A percentile compares a stretch with the other conserved stretches of the same genome.
Conservation (phyloP, 53 echinoderm and acorn worm species). For the Temnopleurus reevesii region DNA sequence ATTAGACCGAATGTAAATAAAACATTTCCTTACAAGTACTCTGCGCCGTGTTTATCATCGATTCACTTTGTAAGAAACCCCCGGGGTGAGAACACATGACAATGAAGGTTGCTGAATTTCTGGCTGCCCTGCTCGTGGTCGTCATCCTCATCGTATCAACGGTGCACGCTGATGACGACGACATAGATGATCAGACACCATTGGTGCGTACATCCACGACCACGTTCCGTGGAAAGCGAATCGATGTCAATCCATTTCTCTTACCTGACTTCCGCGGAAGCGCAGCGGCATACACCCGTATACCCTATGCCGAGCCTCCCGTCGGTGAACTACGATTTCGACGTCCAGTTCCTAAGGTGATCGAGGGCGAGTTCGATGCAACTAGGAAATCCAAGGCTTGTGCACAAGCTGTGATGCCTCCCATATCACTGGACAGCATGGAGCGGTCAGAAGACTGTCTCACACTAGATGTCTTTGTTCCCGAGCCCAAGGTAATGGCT, state of each 20-base stretch:
- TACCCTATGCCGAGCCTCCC: constrained; percentile 43
- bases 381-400: constrained; percentile 13
- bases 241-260: constrained; percentile 2
- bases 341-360: constrained; percentile 24
- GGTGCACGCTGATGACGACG: not conserved
- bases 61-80: no score
- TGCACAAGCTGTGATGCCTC: no score
- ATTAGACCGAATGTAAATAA: no score
- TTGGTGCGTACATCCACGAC: not conserved
- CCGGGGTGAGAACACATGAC: no score
- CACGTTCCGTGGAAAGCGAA: constrained; percentile 1
- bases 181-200: not conserved
- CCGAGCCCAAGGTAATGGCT: constrained; percentile 5
- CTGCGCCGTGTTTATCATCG: no score
- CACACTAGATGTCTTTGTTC: constrained; percentile 26
- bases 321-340: constrained; percentile 4
- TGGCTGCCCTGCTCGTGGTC: not conserved
- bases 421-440: not conserved
- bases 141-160: not conserved
- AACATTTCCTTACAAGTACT: no score
- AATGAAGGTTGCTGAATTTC: no score
- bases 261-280: not conserved
- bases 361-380: constrained; percentile 36
- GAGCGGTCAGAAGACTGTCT: constrained; percentile 28
- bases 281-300: constrained; percentile 29